These are phyloP conservation scores for Chrysopa pallens DNA, from an alignment of 1,140 invertebrate species.

Conservation along the genomic window DNA sequence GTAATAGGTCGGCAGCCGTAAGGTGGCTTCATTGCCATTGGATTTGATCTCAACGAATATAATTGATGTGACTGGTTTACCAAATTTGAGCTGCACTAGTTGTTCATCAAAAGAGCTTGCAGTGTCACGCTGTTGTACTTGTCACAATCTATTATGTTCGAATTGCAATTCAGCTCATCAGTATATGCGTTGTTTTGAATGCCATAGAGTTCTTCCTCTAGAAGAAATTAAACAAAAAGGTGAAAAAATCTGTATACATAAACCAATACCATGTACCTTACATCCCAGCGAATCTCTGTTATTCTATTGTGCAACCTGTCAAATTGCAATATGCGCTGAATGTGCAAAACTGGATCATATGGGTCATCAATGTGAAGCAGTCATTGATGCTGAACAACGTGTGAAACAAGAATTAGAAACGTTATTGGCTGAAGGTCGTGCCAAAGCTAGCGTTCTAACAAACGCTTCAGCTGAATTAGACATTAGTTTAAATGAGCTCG, in stretches of 20 bases:
- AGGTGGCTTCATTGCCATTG: slow-evolving; percentile 51
- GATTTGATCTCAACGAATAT: slow-evolving; percentile 76
- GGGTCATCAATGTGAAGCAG: slow-evolving; percentile 56
- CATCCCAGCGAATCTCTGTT: slow-evolving; percentile 62
- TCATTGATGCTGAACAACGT: slow-evolving; percentile 52
- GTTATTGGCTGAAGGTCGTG: slow-evolving; percentile 50
- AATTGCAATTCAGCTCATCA: slow-evolving; percentile 89
- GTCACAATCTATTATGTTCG: slow-evolving; percentile 80
- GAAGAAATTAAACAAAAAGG: slow-evolving; percentile 66
- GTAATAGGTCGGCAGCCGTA: slow-evolving; percentile 42
- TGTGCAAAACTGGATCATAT: slow-evolving; percentile 62
- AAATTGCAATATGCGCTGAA: slow-evolving; percentile 66
- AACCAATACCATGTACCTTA: slow-evolving; percentile 58
- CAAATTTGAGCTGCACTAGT: slow-evolving; percentile 64
- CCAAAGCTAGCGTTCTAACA: slow-evolving; percentile 54
- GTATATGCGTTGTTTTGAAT: slow-evolving; percentile 87
- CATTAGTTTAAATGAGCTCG: slow-evolving; percentile 63
- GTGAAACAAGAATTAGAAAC: slow-evolving; percentile 55
- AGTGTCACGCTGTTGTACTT: slow-evolving; percentile 80
- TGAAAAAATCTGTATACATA: slow-evolving; percentile 56
- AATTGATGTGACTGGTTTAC: slow-evolving; percentile 62
- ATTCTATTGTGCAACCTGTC: slow-evolving; percentile 66
- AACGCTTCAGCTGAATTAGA: slow-evolving; percentile 52
- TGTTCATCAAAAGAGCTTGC: slow-evolving; percentile 80
- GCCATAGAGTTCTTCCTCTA: slow-evolving; percentile 72